Base-by-base conservation (phyloP, 2,888 invertebrate species). In the Melanchra persicariae region DNA sequence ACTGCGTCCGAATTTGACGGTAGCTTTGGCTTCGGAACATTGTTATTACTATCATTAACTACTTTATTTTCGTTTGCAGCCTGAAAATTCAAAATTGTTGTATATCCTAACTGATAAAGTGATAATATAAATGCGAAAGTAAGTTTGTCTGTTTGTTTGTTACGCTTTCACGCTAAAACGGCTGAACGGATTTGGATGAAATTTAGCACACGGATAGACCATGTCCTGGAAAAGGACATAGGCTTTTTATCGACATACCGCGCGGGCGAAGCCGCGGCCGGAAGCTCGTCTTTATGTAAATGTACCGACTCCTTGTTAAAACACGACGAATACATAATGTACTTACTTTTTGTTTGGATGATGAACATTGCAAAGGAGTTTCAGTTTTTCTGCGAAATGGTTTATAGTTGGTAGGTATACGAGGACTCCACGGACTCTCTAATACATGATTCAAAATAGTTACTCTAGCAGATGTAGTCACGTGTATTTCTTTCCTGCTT, bases 351-450 rank as follows among this genome's bases (percentile, higher is more conserved):
- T 75, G 76, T 59, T 77, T 61, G 4, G 61, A 30, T 3, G 45
- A 26, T 67, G 72, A 60, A 17, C 61, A 34, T n/a, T 70, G 52
- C 34, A 51, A 19, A 7, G 34, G 45, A 68, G 52, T 59, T 9
- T 72, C 73, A 7, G 65, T 26, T 90, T 91, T 93, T 90, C 88
- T 90, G 54, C 89, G 88, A 77, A 91, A 91, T 10, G 94, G 95
- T 78, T 85, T 93, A 79, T 89, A 94, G 73, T 90, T 90, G 61
- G 87, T 87, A 17, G 95, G 93, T 59, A 90, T 87, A 54, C 95
- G 93, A 4, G 96, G 94, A 81, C 92, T 93, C 97, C 97, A 97
- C 17, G 97, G 97, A 86, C 94, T 96, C n/a, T 96, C 96, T 82
- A 96, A 85, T 24, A 97, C 96, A 84, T 96, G 93, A 86, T 96